These are phyloP conservation scores for Chaenogobius annularis DNA, from an alignment of 2,113 vertebrate species.

Conservation along the genomic window DNA sequence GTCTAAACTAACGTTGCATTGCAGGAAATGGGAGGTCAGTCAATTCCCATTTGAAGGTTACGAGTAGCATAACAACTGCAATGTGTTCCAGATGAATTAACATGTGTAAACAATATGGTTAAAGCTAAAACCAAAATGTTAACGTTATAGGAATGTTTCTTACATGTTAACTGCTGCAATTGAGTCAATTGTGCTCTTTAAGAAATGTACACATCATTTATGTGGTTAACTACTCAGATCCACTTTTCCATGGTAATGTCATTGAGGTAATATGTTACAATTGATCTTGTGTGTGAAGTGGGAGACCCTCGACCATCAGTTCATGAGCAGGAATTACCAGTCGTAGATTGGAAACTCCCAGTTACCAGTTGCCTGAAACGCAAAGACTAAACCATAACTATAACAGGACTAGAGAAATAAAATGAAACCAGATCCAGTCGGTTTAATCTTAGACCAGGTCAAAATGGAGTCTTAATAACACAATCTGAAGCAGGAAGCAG, in stretches of 20 bases:
- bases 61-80: not conserved
- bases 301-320: not conserved
- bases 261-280: not conserved
- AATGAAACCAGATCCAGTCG: not conserved
- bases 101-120: not conserved
- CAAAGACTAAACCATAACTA: not conserved
- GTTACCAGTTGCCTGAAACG: not conserved
- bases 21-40: not conserved
- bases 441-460: not conserved
- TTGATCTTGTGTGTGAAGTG: not conserved
- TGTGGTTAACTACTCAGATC: not conserved
- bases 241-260: not conserved
- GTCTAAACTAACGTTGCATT: not conserved
- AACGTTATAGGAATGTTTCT: not conserved
- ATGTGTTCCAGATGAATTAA: not conserved
- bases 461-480: too few species aligned
- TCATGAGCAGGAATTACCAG: not conserved
- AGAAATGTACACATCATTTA: not conserved
- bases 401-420: not conserved
- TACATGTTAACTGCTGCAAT: not conserved
- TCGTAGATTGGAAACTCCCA: not conserved
- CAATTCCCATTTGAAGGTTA: too few species aligned
- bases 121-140: not conserved
- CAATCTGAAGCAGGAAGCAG: too few species aligned
- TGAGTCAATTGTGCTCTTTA: not conserved